Evolutionary conservation across 2,888 invertebrate genomes (phyloP).

Genomic region (Euplagia quadripunctaria): DNA sequence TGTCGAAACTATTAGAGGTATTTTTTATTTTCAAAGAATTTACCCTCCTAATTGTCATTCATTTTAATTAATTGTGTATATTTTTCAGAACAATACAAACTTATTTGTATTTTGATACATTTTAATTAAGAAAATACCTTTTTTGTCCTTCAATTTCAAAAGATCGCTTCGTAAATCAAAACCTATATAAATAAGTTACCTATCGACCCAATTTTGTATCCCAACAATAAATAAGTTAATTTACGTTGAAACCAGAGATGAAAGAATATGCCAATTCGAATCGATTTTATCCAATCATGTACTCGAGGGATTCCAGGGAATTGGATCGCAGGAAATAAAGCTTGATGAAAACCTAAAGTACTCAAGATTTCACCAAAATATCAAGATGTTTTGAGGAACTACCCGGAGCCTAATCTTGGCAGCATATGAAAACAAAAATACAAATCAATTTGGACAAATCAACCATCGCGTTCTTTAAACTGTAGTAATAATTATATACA

Average conservation of each 20-base stretch:
- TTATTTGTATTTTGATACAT: not conserved
- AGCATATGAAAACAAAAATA: not conserved
- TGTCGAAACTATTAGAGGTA: not conserved
- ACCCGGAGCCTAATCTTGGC: too few species aligned
- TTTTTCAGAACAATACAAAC: not conserved
- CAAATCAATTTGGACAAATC: too few species aligned
- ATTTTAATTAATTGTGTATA: not conserved
- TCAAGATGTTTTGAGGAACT: not conserved
- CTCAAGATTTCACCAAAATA: conserved; percentile 8
- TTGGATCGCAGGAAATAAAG: conserved; percentile 8
- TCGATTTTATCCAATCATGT: conserved; percentile 17
- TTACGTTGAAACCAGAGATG: conserved; percentile 18
- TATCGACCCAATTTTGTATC: conserved; percentile 2
- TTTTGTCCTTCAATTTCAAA: not conserved
- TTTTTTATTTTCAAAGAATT: not conserved
- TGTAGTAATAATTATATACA: not conserved
- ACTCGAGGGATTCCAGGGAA: conserved; percentile 10
- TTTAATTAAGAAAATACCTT: not conserved
- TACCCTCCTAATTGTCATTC: not conserved
- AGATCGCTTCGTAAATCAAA: not conserved
- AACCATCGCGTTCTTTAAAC: not conserved
- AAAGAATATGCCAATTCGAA: conserved; percentile 8
- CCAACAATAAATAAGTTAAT: conserved; percentile 9
- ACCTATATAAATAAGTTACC: too few species aligned
- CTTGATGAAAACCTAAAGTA: conserved; percentile 9